A percentile compares a stretch with the other conserved stretches of the same genome.
phyloP scores from a whole-genome alignment of 2,113 vertebrate genomes.

The Silurus meridionalis region DNA sequence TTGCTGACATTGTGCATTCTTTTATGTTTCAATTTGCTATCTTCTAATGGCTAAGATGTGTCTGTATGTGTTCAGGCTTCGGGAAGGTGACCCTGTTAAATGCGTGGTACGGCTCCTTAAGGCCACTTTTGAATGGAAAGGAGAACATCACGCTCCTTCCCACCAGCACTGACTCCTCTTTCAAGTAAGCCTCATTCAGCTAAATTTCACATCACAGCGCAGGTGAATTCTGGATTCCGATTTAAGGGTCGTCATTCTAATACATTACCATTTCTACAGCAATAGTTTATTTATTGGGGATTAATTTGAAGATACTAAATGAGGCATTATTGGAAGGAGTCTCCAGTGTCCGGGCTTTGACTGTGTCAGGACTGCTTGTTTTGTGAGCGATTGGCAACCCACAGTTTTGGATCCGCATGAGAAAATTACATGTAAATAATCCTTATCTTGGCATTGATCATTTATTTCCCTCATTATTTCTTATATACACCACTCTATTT shows the following conservation, averaged over 20 bases:
- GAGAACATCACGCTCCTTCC: constrained; percentile 57
- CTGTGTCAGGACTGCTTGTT: not conserved
- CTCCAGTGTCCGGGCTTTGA: not conserved
- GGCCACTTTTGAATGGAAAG: constrained; percentile 60
- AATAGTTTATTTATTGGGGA: not conserved
- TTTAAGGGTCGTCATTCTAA: not conserved
- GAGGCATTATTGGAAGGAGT: not conserved
- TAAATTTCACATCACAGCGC: not conserved
- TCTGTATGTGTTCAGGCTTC: constrained; percentile 70
- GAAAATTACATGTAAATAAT: too few relatives aligned
- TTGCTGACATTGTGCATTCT: too few relatives aligned
- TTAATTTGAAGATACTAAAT: not conserved
- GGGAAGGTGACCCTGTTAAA: constrained; percentile 73
- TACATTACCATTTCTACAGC: not conserved
- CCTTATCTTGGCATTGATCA: too few relatives aligned
- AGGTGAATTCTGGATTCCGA: not conserved
- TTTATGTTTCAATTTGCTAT: too few relatives aligned
- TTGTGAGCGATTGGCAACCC: too few relatives aligned
- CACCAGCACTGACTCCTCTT: constrained; percentile 64
- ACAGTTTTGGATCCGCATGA: too few relatives aligned
- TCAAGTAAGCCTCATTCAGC: constrained; percentile 68
- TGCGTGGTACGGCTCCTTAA: constrained; percentile 83
- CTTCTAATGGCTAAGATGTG: not conserved
- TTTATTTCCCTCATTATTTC: too few relatives aligned
- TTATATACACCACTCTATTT: too few relatives aligned